phyloP scores from a whole-genome alignment of 2,113 vertebrate genomes.

The Desmodus rotundus region DNA sequence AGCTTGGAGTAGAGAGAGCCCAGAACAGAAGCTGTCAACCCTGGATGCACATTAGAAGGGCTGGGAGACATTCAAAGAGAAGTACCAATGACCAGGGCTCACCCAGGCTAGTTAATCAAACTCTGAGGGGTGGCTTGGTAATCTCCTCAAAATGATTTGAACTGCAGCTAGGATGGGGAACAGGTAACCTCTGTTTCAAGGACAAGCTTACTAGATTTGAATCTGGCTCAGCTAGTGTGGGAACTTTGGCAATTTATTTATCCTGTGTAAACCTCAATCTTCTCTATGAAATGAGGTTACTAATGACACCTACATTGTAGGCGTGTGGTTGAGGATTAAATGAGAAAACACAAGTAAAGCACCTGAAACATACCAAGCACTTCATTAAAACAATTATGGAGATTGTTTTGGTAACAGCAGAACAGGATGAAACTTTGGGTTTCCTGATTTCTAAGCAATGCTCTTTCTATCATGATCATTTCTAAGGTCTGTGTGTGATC shows the following conservation, averaged over 20 bases:
- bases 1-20: not conserved
- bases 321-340: not conserved
- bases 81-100: not conserved
- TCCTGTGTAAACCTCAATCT: not conserved
- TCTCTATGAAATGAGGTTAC: not conserved
- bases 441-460: not conserved
- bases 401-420: not conserved
- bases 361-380: not conserved
- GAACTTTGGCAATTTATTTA: not conserved
- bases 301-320: not conserved
- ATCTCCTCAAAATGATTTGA: not conserved
- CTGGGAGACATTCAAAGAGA: not conserved
- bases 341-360: not conserved
- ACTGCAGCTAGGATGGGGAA: not conserved
- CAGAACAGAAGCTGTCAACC: not conserved
- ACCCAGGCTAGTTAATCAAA: not conserved
- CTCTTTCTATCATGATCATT: not conserved
- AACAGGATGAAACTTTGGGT: not conserved
- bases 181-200: not conserved
- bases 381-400: not conserved
- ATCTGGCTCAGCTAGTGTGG: not conserved
- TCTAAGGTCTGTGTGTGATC: not conserved
- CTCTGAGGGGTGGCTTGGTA: not conserved
- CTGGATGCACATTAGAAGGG: not conserved
- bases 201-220: not conserved